Evolutionary conservation across 2,888 invertebrate genomes (phyloP), one percentile per base, ranked within the genome.

Genomic region (Bellardia bayeri): DNA sequence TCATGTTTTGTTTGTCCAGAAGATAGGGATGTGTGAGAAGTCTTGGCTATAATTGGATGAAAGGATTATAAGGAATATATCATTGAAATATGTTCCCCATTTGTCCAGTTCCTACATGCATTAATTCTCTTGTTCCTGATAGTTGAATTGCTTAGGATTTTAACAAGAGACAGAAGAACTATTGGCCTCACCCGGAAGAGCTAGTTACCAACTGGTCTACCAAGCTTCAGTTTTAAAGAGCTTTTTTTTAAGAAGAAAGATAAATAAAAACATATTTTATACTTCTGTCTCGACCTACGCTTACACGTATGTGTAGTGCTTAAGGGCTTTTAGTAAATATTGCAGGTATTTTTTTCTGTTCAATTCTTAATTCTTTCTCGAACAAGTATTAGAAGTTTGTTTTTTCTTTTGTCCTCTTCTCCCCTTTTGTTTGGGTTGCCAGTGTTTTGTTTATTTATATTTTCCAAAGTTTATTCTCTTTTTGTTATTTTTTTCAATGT

Each of bases 291-390:
- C 40, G 14, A 40, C 56, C 40, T 40, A n/a, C n/a, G 13, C 6
- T 14, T n/a, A 5, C 40, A 72, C 40, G 37, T 51, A 76, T 63
- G 49, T 33, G n/a, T 33, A 63, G 75, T 49, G 45, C 61, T 75
- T 33, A 63, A 61, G 45, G 45, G 61, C 16, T 51, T 75, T 63
- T 76, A 23, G 64, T 40, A 64, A 76, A 63, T 76, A 76, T 51
- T 76, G 64, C 75, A 64, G 75, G 75, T 76, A 76, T 42, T 72
- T 72, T 56, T 33, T 16, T 8, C 45, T 76, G 23, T 76, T 51
- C 37, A 76, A 40, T 64, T 76, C 37, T 51, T 76, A 76, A 51
- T 76, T 76, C 51, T 64, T 37, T 11, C 23, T 23, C 54, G 11
- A 51, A 51, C 63, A 76, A 64, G 63, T 16, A 37, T 56, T 37